These are phyloP conservation scores for Premnoplex brunnescens DNA, from an alignment of 2,797 vertebrate species.

Conservation along the genomic window DNA sequence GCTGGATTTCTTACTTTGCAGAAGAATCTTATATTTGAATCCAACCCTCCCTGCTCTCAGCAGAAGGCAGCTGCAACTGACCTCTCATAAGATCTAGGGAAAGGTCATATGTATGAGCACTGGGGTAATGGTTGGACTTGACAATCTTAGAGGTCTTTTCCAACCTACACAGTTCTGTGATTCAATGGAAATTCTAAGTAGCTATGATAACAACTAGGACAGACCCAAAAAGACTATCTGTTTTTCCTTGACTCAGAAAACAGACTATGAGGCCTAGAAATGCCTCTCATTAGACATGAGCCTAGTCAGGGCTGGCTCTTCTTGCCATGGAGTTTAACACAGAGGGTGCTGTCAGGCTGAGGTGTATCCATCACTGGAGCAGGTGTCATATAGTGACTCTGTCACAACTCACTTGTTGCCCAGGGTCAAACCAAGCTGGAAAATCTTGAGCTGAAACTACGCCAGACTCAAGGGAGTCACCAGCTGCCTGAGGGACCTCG, in stretches of 20 bases:
- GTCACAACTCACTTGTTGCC: neutral
- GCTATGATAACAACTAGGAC: neutral
- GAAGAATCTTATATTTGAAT: neutral
- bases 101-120: neutral
- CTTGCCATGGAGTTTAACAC: rapidly evolving
- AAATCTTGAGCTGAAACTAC: neutral
- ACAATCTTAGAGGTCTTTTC: neutral
- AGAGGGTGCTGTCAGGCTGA: neutral
- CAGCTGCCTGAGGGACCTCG: neutral
- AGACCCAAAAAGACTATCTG: neutral
- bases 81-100: neutral
- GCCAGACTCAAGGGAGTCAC: neutral
- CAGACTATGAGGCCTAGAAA: neutral
- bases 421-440: neutral
- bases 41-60: neutral
- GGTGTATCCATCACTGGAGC: neutral
- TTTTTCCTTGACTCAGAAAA: neutral
- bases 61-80: neutral
- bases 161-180: neutral
- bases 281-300: neutral
- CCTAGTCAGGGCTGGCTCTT: neutral
- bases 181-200: neutral
- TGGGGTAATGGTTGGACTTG: neutral
- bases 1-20: neutral
- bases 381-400: neutral